A percentile compares a stretch with the other conserved stretches of the same genome.
Evolutionary conservation across 2,888 invertebrate genomes (phyloP).

Genomic region (Papilio gigon): DNA sequence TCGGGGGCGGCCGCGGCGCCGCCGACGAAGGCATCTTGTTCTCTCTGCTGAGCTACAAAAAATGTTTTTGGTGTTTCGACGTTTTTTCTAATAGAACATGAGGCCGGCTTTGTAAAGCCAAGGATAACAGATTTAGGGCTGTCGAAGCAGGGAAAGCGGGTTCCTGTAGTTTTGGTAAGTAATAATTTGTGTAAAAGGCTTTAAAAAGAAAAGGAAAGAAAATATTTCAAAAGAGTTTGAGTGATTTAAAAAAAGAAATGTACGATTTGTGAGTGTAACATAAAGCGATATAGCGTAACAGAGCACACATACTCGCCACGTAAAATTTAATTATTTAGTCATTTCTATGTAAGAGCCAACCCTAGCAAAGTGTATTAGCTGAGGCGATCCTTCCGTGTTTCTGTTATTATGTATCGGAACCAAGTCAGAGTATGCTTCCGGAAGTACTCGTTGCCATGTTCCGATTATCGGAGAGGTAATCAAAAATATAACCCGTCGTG

Average conservation of each 20-base stretch:
- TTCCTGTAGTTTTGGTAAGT: slow-evolving; percentile 40
- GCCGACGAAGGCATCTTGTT: slow-evolving; percentile 49
- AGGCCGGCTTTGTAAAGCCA: slow-evolving; percentile 53
- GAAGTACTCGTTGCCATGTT: not conserved
- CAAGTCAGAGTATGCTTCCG: not conserved
- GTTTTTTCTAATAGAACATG: slow-evolving; percentile 53
- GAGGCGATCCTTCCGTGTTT: slow-evolving; percentile 39
- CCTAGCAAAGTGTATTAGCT: slow-evolving; percentile 41
- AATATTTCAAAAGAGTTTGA: not conserved
- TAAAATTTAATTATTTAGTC: no score
- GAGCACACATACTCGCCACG: no score
- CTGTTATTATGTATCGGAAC: slow-evolving; percentile 37
- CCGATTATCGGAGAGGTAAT: not conserved
- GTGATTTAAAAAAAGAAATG: no score
- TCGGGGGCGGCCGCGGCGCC: slow-evolving; percentile 35
- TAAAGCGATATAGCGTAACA: no score
- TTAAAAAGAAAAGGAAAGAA: no score
- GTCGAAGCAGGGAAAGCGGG: slow-evolving; percentile 38
- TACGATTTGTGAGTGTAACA: no score
- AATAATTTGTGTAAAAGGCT: no score
- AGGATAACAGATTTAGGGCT: slow-evolving; percentile 56
- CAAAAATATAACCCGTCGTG: not conserved
- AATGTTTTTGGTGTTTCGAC: slow-evolving; percentile 44
- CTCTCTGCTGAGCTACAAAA: slow-evolving; percentile 44
- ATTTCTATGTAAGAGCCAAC: slow-evolving; percentile 32